Evolutionary conservation across 2,888 invertebrate genomes (phyloP).

Genomic region (Drosophila maculinotata): DNA sequence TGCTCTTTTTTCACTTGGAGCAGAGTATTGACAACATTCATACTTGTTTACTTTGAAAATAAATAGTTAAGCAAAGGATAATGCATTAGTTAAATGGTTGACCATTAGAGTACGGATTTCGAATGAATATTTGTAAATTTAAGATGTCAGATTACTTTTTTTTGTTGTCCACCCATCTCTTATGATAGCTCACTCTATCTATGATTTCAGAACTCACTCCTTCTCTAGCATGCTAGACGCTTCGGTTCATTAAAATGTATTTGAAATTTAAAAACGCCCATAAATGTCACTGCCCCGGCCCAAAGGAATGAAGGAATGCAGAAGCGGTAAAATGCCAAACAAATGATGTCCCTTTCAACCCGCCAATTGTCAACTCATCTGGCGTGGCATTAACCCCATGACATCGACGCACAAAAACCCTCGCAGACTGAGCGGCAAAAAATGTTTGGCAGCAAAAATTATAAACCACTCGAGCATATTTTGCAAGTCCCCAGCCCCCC

Average conservation of each 20-base stretch:
- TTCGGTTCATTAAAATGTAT: constrained; percentile 61
- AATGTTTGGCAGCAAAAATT: constrained; percentile 70
- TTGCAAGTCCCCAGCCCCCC: constrained; percentile 56
- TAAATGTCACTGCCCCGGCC: constrained; percentile 47
- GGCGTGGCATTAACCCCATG: constrained; percentile 68
- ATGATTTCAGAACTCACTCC: not conserved
- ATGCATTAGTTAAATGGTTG: too few relatives aligned
- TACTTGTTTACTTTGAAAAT: too few relatives aligned
- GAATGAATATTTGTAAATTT: too few relatives aligned
- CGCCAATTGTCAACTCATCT: constrained; percentile 70
- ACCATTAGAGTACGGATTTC: too few relatives aligned
- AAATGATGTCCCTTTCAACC: constrained; percentile 65
- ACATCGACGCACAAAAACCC: constrained; percentile 35
- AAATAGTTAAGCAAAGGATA: too few relatives aligned
- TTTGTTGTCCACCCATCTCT: not conserved
- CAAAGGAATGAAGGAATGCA: constrained; percentile 23
- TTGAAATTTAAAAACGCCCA: constrained; percentile 63
- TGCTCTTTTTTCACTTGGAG: too few relatives aligned
- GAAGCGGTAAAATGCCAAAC: constrained; percentile 56
- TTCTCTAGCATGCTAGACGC: not conserved
- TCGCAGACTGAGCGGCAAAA: constrained; percentile 49
- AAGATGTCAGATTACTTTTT: not conserved
- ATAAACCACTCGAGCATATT: constrained; percentile 76
- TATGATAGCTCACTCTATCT: too few relatives aligned
- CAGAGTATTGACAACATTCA: too few relatives aligned